Conservation (phyloP, 2,113 vertebrate species). For the Natator depressus region DNA sequence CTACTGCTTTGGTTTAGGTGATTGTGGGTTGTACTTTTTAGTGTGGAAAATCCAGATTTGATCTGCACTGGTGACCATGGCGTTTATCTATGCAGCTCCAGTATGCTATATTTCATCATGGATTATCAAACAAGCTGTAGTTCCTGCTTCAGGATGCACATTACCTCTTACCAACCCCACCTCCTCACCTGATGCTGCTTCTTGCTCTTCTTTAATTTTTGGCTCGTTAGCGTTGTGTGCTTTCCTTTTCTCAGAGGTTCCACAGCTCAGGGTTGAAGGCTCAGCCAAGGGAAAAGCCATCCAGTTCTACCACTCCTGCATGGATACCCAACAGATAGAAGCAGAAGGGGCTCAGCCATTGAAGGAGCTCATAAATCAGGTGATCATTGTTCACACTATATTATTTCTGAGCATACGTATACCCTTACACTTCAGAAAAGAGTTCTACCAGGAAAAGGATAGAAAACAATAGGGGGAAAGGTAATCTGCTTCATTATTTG, state of each 20-base stretch:
- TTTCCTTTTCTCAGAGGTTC: constrained; percentile 72
- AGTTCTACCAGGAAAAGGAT: not conserved
- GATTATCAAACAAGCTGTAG: not conserved
- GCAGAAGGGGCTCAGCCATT: constrained; percentile 81
- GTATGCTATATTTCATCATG: not conserved
- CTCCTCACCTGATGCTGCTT: not conserved
- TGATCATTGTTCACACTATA: constrained; percentile 53
- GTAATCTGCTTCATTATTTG: not conserved
- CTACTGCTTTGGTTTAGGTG: too few relatives aligned
- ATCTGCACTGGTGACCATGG: not conserved
- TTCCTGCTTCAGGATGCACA: not conserved
- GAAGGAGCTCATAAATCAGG: constrained; percentile 85
- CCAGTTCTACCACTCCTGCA: constrained; percentile 87
- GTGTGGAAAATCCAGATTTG: not conserved
- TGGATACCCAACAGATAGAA: constrained; percentile 83
- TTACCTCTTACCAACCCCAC: not conserved
- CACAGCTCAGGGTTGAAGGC: constrained; percentile 2
- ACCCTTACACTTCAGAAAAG: not conserved
- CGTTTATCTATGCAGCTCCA: not conserved
- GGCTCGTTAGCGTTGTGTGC: not conserved
- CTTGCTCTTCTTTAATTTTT: not conserved
- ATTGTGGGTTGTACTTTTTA: not conserved
- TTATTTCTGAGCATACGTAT: not conserved
- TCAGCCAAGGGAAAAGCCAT: constrained; percentile 85
- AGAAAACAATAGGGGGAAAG: not conserved